Evolutionary conservation across 2,888 invertebrate species (phyloP), one percentile per base, ranked within the genome.

Genomic region (Xestia rhomboidea): DNA sequence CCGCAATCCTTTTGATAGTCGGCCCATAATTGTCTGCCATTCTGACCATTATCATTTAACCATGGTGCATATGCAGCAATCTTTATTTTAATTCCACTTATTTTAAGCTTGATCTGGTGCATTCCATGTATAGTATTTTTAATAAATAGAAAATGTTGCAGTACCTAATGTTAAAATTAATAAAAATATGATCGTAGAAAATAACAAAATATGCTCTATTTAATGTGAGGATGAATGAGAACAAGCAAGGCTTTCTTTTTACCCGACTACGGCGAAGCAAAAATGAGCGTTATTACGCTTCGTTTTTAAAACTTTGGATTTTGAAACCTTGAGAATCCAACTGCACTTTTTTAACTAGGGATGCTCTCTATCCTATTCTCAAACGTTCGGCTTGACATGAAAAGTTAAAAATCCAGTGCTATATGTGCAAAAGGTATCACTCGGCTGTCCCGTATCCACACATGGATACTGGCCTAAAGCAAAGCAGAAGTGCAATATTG

Each of bases 111-210:
- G 54, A 54, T 83, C 74, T 75, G 54, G 66, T 73, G 75, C 83
- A 84, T 84, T 85, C 82, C 85, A 77, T 78, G 79, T 85, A 81
- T 75, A 74, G 57, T 69, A 68, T 68, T 73, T 51, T 57, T 46
- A 54, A 27, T 68, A 57, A 67, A 46, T 73, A 72, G 67, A 63
- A 18, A 79, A 66, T 83, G 79, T 76, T 79, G 57, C 68, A 80
- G 54, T 63, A 46, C 49, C 2, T 49, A 46, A 27, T 70, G 60
- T 75, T 81, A n/a, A 67, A 75, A 67, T 51, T 44, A 79, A 79
- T 80, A 82, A 81, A 81, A 44, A 76, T 44, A 60, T 30, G 30
- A 81, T 76, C 54, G 11, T 54, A 70, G 30, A 62, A 46, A 57
- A 41, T 30, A 24, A 15, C 38, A 41, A 34, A 57, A 41, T 30